Evolutionary conservation across 2,797 vertebrate species (phyloP), one percentile per base, ranked within the genome.

Genomic region (Cyclopterus lumpus): DNA sequence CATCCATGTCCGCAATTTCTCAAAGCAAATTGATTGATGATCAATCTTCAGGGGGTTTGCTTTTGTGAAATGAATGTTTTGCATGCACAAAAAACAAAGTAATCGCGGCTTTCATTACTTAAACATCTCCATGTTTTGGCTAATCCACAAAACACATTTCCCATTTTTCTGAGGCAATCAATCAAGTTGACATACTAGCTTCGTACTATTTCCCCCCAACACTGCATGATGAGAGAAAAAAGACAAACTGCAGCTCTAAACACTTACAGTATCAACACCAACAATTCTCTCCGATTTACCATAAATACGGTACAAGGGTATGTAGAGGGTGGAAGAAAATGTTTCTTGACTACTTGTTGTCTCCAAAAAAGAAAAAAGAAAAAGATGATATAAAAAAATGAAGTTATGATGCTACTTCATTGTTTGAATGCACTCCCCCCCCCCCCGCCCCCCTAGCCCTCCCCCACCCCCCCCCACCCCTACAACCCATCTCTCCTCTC

Each of bases 301-400:
- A 71, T 66, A 77, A 86, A 86, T 49, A 82, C 61, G 36, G 58
- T 38, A 14, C 24, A 89, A 79, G 92, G 94, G 94, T n/a, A n/a
- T n/a, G n/a, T 94, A 94, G 92, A 95, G 85, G 94, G 91, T 94
- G 93, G 94, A 95, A 95, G 94, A 95, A 96, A 95, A 96, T 96
- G 95, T 96, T 96, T 96, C 95, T 95, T 95, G 91, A 92, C 89
- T 93, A 80, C 80, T 92, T 92, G 88, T 92, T 93, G 87, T 94
- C 82, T 91, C 71, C 68, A 81, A 81, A 46, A 46, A 42, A 42
- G 11, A 42, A 14, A 40, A 40, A 12, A 75, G 80, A 75, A 67
- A 82, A 80, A 74, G 44, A 77, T 74, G 28, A 82, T 88, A 75
- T 84, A 74, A 87, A 85, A 89, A 90, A 59, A 87, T 80, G 85